A percentile compares a stretch with the other conserved stretches of the same genome.
These are phyloP conservation scores for Melinaea marsaeus DNA, from an alignment of 2,888 invertebrate species.

Conservation along the genomic window DNA sequence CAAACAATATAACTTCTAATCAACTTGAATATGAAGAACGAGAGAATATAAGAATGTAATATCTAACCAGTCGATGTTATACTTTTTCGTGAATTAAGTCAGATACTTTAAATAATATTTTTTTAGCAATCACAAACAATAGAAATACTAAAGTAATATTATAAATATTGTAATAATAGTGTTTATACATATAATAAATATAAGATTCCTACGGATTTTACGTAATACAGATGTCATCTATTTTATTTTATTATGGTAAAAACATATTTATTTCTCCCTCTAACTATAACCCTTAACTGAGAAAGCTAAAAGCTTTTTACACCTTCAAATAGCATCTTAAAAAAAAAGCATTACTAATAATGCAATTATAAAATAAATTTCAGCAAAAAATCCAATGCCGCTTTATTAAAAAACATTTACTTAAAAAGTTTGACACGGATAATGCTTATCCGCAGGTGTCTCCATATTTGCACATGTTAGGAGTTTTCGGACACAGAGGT, in stretches of 20 bases:
- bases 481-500: constrained; percentile 81
- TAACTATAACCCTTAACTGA: too few relatives aligned
- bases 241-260: too few relatives aligned
- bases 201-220: too few relatives aligned
- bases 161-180: too few relatives aligned
- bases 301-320: too few relatives aligned
- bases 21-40: not conserved
- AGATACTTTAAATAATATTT: too few relatives aligned
- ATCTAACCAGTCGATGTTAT: not conserved
- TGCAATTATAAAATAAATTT: constrained; percentile 5
- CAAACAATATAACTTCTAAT: not conserved
- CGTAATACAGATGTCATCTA: too few relatives aligned
- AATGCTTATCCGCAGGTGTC: constrained; percentile 88
- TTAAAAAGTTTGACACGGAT: constrained; percentile 26
- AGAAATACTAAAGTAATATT: too few relatives aligned
- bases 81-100: not conserved
- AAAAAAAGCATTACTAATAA: not conserved
- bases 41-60: not conserved
- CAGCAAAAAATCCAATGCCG: constrained; percentile 6
- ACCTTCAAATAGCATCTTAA: too few relatives aligned
- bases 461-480: constrained; percentile 86
- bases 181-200: too few relatives aligned
- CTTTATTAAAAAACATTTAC: constrained; percentile 2
- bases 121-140: too few relatives aligned
- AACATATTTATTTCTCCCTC: too few relatives aligned